phyloP scores from a whole-genome alignment of 2,888 invertebrate genomes.

The Anthoptus insignis region DNA sequence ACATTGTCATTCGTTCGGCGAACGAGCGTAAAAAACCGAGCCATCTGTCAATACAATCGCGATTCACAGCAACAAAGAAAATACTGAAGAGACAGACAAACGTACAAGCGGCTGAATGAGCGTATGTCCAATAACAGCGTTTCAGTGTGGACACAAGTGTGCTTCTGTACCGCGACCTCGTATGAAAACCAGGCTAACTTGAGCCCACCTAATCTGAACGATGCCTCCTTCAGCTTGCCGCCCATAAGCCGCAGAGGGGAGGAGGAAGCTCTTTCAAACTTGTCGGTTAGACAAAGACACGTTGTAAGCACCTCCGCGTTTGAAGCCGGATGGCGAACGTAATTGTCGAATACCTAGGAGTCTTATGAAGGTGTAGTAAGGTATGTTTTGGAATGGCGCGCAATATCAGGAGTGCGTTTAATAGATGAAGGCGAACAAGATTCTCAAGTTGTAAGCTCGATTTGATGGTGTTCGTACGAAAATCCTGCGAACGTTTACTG shows the following conservation, averaged over 20 bases:
- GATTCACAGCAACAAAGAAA: constrained; percentile 82
- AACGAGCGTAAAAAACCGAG: constrained; percentile 53
- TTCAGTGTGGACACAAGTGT: constrained; percentile 80
- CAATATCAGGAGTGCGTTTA: constrained; percentile 57
- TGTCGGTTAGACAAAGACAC: constrained; percentile 78
- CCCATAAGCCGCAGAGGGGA: constrained; percentile 44
- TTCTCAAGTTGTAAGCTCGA: constrained; percentile 54
- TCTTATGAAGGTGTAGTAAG: constrained; percentile 61
- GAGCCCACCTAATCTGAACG: constrained; percentile 53
- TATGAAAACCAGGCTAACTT: constrained; percentile 60
- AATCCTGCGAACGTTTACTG: constrained; percentile 5
- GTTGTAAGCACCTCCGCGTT: constrained; percentile 82
- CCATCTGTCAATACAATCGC: constrained; percentile 76
- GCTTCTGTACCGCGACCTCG: constrained; percentile 81
- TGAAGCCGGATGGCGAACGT: constrained; percentile 71
- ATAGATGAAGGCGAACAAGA: constrained; percentile 81
- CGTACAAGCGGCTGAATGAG: constrained; percentile 68
- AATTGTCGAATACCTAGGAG: constrained; percentile 58
- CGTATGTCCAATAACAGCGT: constrained; percentile 82
- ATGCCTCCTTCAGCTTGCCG: constrained; percentile 5
- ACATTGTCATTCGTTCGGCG: constrained; percentile 34
- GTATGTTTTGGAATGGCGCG: constrained; percentile 61
- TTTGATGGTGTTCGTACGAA: constrained; percentile 30
- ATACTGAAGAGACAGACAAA: constrained; percentile 71
- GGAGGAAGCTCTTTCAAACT: constrained; percentile 66